Percentiles rank a stretch among this genome's conserved stretches.
phyloP scores from a whole-genome alignment of 2,888 invertebrate species.

The Monoplex corrugatus region DNA sequence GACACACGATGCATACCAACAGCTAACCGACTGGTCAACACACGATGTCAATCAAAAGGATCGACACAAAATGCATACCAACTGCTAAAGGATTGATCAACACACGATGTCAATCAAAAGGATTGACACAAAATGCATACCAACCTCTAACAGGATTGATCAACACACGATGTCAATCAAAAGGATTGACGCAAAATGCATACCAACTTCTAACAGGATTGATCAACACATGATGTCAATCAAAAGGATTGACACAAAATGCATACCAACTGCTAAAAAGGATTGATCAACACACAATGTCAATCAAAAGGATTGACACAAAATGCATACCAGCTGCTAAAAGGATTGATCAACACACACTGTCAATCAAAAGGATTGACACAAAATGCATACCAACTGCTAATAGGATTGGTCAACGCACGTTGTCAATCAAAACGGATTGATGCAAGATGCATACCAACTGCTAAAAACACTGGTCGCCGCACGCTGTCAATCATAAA shows the following conservation, averaged over 20 bases:
- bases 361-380: conserved; percentile 4
- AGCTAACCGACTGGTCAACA: too few species aligned
- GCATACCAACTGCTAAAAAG: not conserved
- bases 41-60: too few species aligned
- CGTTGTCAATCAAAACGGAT: not conserved
- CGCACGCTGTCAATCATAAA: not conserved
- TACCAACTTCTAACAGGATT: too few species aligned
- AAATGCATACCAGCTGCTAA: not conserved
- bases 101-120: too few species aligned
- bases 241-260: too few species aligned
- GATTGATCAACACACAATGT: not conserved
- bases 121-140: too few species aligned
- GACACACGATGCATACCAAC: too few species aligned
- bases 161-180: not conserved
- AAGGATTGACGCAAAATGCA: too few species aligned
- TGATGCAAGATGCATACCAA: not conserved
- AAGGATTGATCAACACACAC: not conserved
- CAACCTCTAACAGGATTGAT: too few species aligned
- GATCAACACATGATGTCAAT: not conserved
- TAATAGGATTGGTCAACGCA: not conserved
- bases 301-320: too few species aligned
- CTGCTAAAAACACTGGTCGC: not conserved
- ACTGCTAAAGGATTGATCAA: too few species aligned
- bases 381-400: not conserved
- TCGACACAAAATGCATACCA: too few species aligned